Base-by-base conservation (phyloP, 2,888 invertebrate genomes). In the Dicyrtoma fusca region DNA sequence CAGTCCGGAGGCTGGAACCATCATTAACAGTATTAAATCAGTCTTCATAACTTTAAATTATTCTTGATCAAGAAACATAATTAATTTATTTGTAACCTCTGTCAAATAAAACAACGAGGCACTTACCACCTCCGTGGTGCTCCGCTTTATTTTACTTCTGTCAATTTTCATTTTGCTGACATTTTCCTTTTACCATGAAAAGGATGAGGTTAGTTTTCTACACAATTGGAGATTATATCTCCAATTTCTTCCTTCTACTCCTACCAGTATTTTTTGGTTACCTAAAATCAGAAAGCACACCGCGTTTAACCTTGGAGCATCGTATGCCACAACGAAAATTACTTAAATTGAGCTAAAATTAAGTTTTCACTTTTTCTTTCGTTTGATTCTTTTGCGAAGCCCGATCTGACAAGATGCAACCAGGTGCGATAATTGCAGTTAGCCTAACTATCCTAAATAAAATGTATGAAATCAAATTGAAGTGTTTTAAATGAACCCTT, bases 121-220 rank as follows among this genome's bases (percentile, higher is more conserved):
- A 83, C 86, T 85, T 84, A 89, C 89, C 84, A 92, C 89, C 86
- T 92, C 92, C 76, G 92, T 91, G 82, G 91, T 90, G 86, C 91
- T 90, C 84, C 92, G 92, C 84, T 92, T 91, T 82, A 92, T 86
- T 84, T 91, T 90, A 81, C 87, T 88, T 82, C 90, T 88, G 83
- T 92, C 92, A 82, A 92, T 91, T 87, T 91, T 92, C 92, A 92
- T 92, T 76, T 34, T 84, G 71, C 66, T 74, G 69, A 71, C 79
- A 77, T 78, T 72, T 64, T 64, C 49, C 44, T 23, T 25, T 47
- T 19, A n/a, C 34, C 34, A 17, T 61, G 34, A 64, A 64, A 47
- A 64, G 49, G 34, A 25, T 49, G 13, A 49, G 3, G 49, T 55
- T 23, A 4, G 14, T 55, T 55, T 55, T 55, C 55, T 49, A 34